Evolutionary conservation across 2,113 vertebrate genomes (phyloP), one percentile per base, ranked within the genome.

Genomic region (Mionectes macconnelli): DNA sequence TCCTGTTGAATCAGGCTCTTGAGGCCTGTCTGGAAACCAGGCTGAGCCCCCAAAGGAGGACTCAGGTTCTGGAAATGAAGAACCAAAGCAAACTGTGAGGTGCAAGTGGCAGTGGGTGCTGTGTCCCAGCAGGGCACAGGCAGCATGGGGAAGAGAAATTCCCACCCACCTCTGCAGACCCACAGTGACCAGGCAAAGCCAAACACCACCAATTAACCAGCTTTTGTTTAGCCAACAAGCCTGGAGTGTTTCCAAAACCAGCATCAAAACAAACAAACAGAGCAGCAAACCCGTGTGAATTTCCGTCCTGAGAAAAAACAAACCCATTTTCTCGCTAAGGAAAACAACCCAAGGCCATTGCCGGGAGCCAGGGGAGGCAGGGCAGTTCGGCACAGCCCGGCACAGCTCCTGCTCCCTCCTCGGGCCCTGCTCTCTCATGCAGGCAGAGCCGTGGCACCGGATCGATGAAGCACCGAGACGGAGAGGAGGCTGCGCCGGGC

Each of bases 31-130:
- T 68, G 75, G 84, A 49, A 45, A 7, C 6, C 40, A 30, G 78
- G 25, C 53, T 10, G 14, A 37, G 83, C 40, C 10, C 40, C 11
- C 14, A 1, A 3, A 5, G 30, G 14, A 52, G 40, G 31, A 11
- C 24, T 52, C 15, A 0, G 60, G 52, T 0, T 37, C 28, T 37
- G 75, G 56, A 21, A 37, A 1, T 1, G 20, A 12, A 55, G 66
- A 14, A 17, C 10, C 33, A 3, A 1, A 1, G 17, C 0, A 11
- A 57, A 2, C 0, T 1, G 23, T 2, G 55, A 74, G 3, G 15
- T 45, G n/a, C 28, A 49, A 20, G 52, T 1, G 14, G 42, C 85
- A 18, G 19, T 0, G 14, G 37, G 3, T 23, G 59, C 76, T 33
- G 76, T 49, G 57, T 19, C 35, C 17, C 67, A 17, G 72, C 37